Conservation (phyloP, 1,140 invertebrate species). For the Leucophenga varia region DNA sequence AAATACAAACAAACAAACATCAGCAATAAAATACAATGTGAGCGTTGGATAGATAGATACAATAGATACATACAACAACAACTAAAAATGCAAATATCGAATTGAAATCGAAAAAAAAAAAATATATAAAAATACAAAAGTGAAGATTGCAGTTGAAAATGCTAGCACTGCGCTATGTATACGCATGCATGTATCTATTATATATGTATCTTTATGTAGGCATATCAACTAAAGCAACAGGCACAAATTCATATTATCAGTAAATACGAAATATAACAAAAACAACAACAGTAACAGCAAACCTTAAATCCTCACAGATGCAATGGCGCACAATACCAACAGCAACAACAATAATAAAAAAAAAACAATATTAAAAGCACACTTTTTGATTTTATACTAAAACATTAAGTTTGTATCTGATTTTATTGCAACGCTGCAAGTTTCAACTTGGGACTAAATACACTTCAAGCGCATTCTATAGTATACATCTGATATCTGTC, state of each 20-base stretch:
- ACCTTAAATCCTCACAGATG: no score
- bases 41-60: no score
- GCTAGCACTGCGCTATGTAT: neutral
- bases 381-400: constrained; percentile 25
- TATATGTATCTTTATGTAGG: constrained; percentile 18
- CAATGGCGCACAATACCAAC: no score
- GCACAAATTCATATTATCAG: constrained; percentile 20
- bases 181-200: neutral
- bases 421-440: constrained; percentile 28
- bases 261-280: constrained; percentile 13
- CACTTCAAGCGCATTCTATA: constrained; percentile 12
- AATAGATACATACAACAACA: no score
- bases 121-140: no score
- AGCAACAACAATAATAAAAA: constrained; percentile 19
- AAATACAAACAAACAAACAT: no score
- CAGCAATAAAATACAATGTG: no score
- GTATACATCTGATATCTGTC: constrained; percentile 15
- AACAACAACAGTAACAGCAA: constrained; percentile 14
- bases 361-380: constrained; percentile 15
- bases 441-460: no score
- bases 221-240: constrained; percentile 30
- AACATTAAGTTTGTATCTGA: constrained; percentile 20
- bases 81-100: no score
- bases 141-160: no score
- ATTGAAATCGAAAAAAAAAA: no score